Evolutionary conservation across 2,113 vertebrate species (phyloP), one percentile per base, ranked within the genome.

Genomic region (Brienomyrus longianalis): DNA sequence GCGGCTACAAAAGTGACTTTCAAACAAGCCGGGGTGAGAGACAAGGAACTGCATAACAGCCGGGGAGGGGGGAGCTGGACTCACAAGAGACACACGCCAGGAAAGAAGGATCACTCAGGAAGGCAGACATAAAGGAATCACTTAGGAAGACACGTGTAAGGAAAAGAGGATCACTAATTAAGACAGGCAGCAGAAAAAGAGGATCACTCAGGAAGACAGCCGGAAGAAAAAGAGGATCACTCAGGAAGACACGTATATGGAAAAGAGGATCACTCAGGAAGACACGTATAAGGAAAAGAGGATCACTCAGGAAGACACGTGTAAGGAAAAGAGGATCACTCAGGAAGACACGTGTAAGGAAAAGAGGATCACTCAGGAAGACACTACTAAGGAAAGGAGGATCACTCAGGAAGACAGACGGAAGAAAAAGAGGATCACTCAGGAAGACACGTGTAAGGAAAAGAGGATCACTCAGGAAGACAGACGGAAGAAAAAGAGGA

Each of bases 311-410:
- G 56, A 23, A 59, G 54, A 59, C 1, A 7, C 0, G 7, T 0
- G 0, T 0, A 59, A 23, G 56, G 6, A 59, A 59, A 23, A 1
- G 56, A 23, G 21, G 19, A 59, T 56, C 19, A 56, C 5, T 23
- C 1, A 23, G 0, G 19, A 56, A 7, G 56, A 23, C 1, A 21
- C 0, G 21, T 1, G 15, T 0, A 23, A 7, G 19, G 0, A 23
- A 59, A 59, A 0, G 52, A 19, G 17, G 4, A 21, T 56, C 6
- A 59, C 56, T 59, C 21, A n/a, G 6, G 56, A 23, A 7, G 56
- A 59, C 56, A 31, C 31, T 1, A 31, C 31, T 31, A 31, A 59
- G 0, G 21, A 31, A 31, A 31, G 1, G 31, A 31, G 31, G 31
- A 31, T 31, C 31, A 31, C 31, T 31, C 0, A 31, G 0, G 0